Evolutionary conservation across 2,888 invertebrate genomes (phyloP).

Genomic region (Laothoe populi): DNA sequence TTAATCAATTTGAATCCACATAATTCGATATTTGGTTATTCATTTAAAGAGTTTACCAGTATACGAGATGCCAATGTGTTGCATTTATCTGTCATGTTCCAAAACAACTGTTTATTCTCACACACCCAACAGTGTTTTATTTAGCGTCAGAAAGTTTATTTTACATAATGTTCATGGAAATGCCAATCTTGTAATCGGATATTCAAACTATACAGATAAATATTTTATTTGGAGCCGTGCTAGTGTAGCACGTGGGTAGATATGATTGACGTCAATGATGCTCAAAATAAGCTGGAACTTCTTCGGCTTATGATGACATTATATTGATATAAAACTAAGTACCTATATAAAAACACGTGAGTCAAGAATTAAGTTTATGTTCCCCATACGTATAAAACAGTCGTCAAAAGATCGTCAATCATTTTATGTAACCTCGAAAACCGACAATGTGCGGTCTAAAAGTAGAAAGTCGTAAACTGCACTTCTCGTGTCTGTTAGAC

Average conservation of each 20-base stretch:
- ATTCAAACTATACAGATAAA: slow-evolving; percentile 21
- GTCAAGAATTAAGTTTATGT: neutral
- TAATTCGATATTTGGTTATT: neutral
- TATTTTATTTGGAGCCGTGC: slow-evolving; percentile 28
- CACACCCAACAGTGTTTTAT: slow-evolving; percentile 3
- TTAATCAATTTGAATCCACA: no score
- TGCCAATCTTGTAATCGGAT: slow-evolving; percentile 29
- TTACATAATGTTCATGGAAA: slow-evolving; percentile 28
- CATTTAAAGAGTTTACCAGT: neutral
- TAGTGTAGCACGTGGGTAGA: slow-evolving; percentile 40
- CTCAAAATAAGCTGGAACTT: slow-evolving; percentile 25
- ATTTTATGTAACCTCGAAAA: slow-evolving; percentile 15
- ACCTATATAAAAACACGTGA: neutral
- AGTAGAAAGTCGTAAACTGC: slow-evolving; percentile 23
- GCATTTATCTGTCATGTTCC: neutral
- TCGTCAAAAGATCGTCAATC: slow-evolving; percentile 7
- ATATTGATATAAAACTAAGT: slow-evolving; percentile 23
- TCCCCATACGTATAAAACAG: neutral
- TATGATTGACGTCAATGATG: slow-evolving; percentile 44
- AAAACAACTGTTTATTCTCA: slow-evolving; percentile 24
- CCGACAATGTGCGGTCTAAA: slow-evolving; percentile 11
- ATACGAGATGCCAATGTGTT: neutral
- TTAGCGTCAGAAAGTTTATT: slow-evolving; percentile 22
- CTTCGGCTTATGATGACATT: slow-evolving; percentile 24
- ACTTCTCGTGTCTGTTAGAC: slow-evolving; percentile 19